phyloP scores from a whole-genome alignment of 1,140 invertebrate genomes.

The Drosophila trapezifrons region DNA sequence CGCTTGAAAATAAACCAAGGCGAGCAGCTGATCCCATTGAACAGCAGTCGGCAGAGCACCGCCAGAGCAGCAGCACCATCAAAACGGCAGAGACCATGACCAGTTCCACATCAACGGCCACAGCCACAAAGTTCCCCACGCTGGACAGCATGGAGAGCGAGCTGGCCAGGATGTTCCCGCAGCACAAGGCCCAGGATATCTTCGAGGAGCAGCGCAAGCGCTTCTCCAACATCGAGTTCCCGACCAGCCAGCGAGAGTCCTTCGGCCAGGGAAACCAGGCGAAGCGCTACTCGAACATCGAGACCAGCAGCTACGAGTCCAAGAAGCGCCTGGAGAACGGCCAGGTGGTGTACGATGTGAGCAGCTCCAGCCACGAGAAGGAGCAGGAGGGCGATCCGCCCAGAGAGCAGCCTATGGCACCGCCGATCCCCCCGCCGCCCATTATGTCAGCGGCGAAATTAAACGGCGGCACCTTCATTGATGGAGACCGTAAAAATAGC shows the following conservation, averaged over 20 bases:
- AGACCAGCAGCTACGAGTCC: conserved; percentile 73
- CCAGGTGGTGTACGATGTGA: conserved; percentile 72
- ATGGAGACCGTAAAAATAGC: conserved; percentile 63
- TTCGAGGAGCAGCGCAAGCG: conserved; percentile 76
- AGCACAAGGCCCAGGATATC: conserved; percentile 56
- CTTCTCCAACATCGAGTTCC: conserved; percentile 75
- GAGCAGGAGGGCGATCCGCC: conserved; percentile 47
- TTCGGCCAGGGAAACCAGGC: conserved; percentile 18
- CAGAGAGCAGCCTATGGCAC: conserved; percentile 21
- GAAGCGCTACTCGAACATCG: conserved; percentile 81
- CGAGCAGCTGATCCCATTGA: conserved; percentile 48
- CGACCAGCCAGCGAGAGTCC: conserved; percentile 12
- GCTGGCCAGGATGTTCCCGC: conserved; percentile 71
- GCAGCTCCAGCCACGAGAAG: conserved; percentile 60
- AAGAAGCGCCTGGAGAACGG: conserved; percentile 79
- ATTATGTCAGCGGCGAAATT: conserved; percentile 84
- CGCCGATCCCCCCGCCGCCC: conserved; percentile 69
- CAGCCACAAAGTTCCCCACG: conserved; percentile 54
- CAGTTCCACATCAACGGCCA: conserved; percentile 21
- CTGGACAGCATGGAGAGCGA: conserved; percentile 67
- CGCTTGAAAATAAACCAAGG: conserved; percentile 80
- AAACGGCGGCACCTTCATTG: conserved; percentile 73
- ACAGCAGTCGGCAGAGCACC: conserved; percentile 39
- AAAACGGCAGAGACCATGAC: conserved; percentile 37
- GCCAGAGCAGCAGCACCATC: conserved; percentile 49